These are phyloP conservation scores for Periophthalmodon schlosseri DNA, from an alignment of 2,113 vertebrate genomes.

Conservation along the genomic window DNA sequence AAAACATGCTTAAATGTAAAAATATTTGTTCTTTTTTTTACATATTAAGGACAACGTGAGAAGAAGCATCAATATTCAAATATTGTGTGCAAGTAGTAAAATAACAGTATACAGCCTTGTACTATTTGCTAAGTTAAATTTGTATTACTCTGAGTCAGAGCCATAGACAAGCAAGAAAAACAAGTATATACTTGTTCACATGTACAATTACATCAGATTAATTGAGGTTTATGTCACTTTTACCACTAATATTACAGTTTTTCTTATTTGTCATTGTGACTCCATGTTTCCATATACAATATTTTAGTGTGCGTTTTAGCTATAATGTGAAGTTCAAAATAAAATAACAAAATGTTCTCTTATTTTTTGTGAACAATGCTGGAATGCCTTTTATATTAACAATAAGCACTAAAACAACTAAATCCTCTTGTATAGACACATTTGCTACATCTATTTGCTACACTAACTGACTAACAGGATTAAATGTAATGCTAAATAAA, in stretches of 20 bases:
- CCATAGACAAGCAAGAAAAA: slow-evolving; percentile 14
- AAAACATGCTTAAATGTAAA: slow-evolving; percentile 71
- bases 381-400: not conserved
- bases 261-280: not conserved
- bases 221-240: not conserved
- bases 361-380: not conserved
- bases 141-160: slow-evolving; percentile 63
- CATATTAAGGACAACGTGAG: slow-evolving; percentile 40
- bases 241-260: not conserved
- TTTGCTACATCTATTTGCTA: slow-evolving; percentile 74
- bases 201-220: not conserved
- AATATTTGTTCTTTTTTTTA: slow-evolving; percentile 42
- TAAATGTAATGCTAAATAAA: not conserved
- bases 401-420: not conserved
- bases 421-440: slow-evolving; percentile 7
- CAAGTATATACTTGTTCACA: not conserved
- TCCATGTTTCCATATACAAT: not conserved
- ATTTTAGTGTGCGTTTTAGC: not conserved
- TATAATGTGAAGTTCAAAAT: not conserved
- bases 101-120: slow-evolving; percentile 81
- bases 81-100: slow-evolving; percentile 67
- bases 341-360: not conserved
- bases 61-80: slow-evolving; percentile 47
- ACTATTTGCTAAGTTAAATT: slow-evolving; percentile 70
- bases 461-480: slow-evolving; percentile 7